Evolutionary conservation across 2,888 invertebrate genomes (phyloP).

Genomic region (Metellina segmentata): DNA sequence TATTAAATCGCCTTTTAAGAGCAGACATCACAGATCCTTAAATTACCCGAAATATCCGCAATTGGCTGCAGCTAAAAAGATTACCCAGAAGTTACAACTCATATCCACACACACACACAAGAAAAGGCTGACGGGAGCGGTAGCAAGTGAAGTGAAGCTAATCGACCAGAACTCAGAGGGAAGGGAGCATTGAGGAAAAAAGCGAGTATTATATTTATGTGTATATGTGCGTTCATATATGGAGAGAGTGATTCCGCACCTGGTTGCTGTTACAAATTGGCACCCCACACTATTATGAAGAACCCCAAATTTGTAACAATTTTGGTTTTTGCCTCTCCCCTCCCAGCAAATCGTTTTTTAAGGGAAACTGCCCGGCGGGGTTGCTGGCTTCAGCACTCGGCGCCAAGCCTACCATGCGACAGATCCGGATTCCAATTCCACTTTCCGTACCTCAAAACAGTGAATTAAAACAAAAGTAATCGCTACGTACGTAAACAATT

Average conservation of each 20-base stretch:
- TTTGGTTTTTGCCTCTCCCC: conserved; percentile 54
- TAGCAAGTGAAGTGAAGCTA: conserved; percentile 69
- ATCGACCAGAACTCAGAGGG: conserved; percentile 68
- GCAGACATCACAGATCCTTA: conserved; percentile 50
- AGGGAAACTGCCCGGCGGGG: conserved; percentile 40
- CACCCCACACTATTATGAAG: conserved; percentile 64
- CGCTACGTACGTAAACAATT: too few relatives aligned
- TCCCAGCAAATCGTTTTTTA: conserved; percentile 47
- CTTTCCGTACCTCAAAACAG: background rate
- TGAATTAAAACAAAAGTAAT: background rate
- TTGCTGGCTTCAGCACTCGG: background rate
- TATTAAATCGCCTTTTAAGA: conserved; percentile 54
- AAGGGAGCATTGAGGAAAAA: conserved; percentile 60
- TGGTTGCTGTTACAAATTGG: conserved; percentile 75
- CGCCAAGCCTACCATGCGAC: too few relatives aligned
- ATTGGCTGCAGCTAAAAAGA: conserved; percentile 59
- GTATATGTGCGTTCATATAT: conserved; percentile 50
- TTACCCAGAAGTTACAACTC: conserved; percentile 55
- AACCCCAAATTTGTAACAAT: conserved; percentile 75
- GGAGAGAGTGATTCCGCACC: conserved; percentile 66
- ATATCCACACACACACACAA: conserved; percentile 17
- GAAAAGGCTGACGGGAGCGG: conserved; percentile 49
- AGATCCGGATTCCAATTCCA: too few relatives aligned
- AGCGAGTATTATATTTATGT: conserved; percentile 65
- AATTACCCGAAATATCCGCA: conserved; percentile 72